Conservation (phyloP, 1,140 invertebrate genomes). For the Drosophila varians region DNA sequence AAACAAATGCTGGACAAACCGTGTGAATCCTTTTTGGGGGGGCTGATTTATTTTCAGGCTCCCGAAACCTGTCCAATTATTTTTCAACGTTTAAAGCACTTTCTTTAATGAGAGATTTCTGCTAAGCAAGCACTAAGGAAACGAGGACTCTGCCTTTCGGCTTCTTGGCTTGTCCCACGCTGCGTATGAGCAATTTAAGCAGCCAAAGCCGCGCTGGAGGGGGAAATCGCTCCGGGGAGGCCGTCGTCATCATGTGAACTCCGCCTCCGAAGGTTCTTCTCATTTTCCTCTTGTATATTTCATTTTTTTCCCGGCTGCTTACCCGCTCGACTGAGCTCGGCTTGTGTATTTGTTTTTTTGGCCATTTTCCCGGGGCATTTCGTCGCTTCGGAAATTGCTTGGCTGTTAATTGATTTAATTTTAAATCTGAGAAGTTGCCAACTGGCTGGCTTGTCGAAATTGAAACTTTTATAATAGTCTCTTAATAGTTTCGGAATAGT, state of each 20-base stretch:
- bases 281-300: not conserved
- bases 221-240: slow-evolving; percentile 26
- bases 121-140: slow-evolving; percentile 19
- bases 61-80: not conserved
- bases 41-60: not conserved
- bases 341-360: slow-evolving; percentile 52
- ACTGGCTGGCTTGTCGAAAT: slow-evolving; percentile 41
- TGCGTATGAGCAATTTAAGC: slow-evolving; percentile 50
- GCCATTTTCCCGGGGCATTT: slow-evolving; percentile 50
- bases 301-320: slow-evolving; percentile 36
- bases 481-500: slow-evolving; percentile 60
- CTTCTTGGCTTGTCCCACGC: slow-evolving; percentile 21
- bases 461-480: slow-evolving; percentile 51
- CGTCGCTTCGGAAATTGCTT: slow-evolving; percentile 75
- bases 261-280: slow-evolving; percentile 22
- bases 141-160: not conserved
- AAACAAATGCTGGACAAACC: not conserved
- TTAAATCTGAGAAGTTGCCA: slow-evolving; percentile 57
- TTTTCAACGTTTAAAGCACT: slow-evolving; percentile 17
- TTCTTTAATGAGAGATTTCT: slow-evolving; percentile 20
- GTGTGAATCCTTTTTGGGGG: not conserved
- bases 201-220: slow-evolving; percentile 17
- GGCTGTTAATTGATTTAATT: slow-evolving; percentile 74
- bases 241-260: slow-evolving; percentile 32
- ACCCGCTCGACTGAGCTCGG: slow-evolving; percentile 40